These are phyloP conservation scores for Aurelia aurita DNA, from an alignment of 30 jellyfish, hydroid and myxozoan species.

Conservation along the genomic window DNA sequence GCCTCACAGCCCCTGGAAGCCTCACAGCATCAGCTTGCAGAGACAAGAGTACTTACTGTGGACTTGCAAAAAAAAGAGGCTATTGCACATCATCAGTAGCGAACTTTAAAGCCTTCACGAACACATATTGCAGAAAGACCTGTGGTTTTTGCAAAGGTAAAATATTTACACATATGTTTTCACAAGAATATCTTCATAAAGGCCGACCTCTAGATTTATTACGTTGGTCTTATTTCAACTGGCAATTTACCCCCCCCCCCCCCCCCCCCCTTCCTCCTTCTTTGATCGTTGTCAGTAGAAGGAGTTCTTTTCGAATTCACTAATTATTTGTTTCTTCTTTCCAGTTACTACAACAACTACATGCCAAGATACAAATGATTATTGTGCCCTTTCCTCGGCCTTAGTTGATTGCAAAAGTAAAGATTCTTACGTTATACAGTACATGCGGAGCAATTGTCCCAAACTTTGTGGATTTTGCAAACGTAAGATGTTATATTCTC, in stretches of 20 bases:
- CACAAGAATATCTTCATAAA: background rate
- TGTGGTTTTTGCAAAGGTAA: conserved; percentile 64
- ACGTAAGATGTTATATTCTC: background rate
- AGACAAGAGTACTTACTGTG: conserved; percentile 34
- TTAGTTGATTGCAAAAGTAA: background rate
- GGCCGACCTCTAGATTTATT: background rate
- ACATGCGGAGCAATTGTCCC: background rate
- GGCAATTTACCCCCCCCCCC: too few species aligned
- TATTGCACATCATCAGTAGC: conserved; percentile 32
- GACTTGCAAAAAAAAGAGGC: conserved; percentile 33
- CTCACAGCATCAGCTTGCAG: conserved; percentile 16
- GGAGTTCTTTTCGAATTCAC: too few species aligned
- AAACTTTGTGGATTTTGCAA: conserved; percentile 3
- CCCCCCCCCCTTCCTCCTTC: too few species aligned
- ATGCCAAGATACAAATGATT: background rate
- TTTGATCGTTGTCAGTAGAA: too few species aligned
- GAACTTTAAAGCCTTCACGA: conserved; percentile 31
- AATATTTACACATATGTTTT: background rate
- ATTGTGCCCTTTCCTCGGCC: background rate
- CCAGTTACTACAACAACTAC: background rate
- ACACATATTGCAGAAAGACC: conserved; percentile 57
- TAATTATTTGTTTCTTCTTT: background rate
- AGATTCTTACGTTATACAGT: background rate
- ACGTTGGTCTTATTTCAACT: too few species aligned
- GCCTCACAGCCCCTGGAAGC: conserved; percentile 49